Percentiles rank a stretch among this genome's conserved stretches.
Evolutionary conservation across 2,888 invertebrate genomes (phyloP).

Genomic region (Spicauda simplicius): DNA sequence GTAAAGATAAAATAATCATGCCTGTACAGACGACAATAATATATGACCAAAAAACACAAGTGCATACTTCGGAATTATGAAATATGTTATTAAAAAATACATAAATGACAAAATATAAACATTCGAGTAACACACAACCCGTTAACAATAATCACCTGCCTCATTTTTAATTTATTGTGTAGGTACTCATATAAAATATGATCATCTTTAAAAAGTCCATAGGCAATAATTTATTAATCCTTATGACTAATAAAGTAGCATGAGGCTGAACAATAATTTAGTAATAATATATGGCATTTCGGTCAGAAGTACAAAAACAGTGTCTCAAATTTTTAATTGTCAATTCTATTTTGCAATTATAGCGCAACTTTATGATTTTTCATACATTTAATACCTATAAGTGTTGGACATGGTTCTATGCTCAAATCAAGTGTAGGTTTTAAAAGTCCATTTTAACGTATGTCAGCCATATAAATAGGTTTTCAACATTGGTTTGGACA

Average conservation of each 20-base stretch:
- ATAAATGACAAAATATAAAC: too few relatives aligned
- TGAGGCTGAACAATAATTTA: too few relatives aligned
- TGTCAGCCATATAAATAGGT: background rate
- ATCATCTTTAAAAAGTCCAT: too few relatives aligned
- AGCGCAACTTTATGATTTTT: background rate
- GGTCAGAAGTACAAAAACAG: background rate
- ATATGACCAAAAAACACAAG: background rate
- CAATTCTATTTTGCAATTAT: background rate
- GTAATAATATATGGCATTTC: background rate
- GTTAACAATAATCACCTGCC: background rate
- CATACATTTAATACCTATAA: background rate
- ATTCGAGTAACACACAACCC: background rate
- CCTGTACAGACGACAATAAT: background rate
- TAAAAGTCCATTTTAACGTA: background rate
- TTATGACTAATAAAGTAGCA: too few relatives aligned
- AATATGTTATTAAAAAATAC: too few relatives aligned
- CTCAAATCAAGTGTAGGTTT: background rate
- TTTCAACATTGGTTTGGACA: too few relatives aligned
- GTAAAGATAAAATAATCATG: background rate
- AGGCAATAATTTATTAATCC: too few relatives aligned
- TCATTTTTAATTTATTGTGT: too few relatives aligned
- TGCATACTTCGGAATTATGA: background rate
- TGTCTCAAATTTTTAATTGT: constrained; percentile 1
- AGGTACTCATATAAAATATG: background rate
- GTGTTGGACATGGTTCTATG: background rate